Base-by-base conservation (phyloP, 2,113 vertebrate genomes). In the Harpagus bidentatus region DNA sequence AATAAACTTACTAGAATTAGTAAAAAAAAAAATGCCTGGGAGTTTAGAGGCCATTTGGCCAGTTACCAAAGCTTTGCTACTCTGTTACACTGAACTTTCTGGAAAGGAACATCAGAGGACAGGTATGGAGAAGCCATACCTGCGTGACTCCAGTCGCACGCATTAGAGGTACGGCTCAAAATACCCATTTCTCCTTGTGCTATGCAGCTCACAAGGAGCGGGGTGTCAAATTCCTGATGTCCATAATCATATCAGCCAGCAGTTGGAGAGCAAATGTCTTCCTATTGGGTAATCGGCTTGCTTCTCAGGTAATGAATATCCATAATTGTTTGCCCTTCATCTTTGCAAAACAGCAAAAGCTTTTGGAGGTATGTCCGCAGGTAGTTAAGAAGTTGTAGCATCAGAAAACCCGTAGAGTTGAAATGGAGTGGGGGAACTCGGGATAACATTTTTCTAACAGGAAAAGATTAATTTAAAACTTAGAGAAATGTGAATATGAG, bases 111-210 rank as follows among this genome's bases (percentile, higher is more conserved):
- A 32, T 23, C 15, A 34, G 50, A 31, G 26, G n/a, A n/a, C 26
- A 34, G 11, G 34, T 36, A 13, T 1, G 22, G 47, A n/a, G 42
- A 62, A 74, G 28, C 42, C 7, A 5, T 5, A 10, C 0, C 0
- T 50, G 34, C 0, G 0, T 29, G 6, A 7, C 52, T 38, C 23
- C 23, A 13, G 26, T 26, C 25, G 34, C 25, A 7, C 8, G 4
- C 7, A 1, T 31, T 14, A 14, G 31, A 73, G 19, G 9, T 26
- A 16, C 3, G 12, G 15, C 28, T 70, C 31, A 34, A 74, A 79
- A 40, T 15, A 14, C 25, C 29, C 16, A 16, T 56, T 61, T 86
- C n/a, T 45, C 11, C 16, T 29, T 13, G 11, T 45, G 20, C 29
- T 38, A 1, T 2, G 16, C 71, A 34, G 32, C 42, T 63, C 53